Conservation (phyloP, 2,113 vertebrate genomes). For the Dasyurus viverrinus region DNA sequence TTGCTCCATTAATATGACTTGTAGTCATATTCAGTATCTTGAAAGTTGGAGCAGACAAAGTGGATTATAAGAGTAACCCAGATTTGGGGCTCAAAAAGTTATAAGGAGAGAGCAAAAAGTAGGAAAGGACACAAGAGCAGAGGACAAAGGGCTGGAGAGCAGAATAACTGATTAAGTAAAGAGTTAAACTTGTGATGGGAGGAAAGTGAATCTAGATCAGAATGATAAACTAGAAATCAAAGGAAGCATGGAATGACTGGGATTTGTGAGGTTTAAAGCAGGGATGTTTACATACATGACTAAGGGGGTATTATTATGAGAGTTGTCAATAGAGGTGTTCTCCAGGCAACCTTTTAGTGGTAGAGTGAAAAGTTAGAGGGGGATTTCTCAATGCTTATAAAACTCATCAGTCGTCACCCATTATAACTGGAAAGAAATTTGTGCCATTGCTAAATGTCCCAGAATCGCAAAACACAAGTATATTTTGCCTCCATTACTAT, state of each 20-base stretch:
- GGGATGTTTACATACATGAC: not conserved
- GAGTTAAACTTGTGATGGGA: not conserved
- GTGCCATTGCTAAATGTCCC: not conserved
- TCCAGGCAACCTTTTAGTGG: not conserved
- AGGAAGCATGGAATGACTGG: not conserved
- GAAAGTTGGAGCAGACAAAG: not conserved
- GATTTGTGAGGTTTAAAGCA: not conserved
- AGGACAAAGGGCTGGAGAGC: not conserved
- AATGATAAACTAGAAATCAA: not conserved
- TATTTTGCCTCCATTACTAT: not conserved
- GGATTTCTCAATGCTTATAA: not conserved
- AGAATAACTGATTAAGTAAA: not conserved
- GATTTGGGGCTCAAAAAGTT: not conserved
- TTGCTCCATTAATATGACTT: not conserved
- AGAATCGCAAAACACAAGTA: not conserved
- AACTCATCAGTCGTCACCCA: not conserved
- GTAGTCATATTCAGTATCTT: not conserved
- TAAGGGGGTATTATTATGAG: not conserved
- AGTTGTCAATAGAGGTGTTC: not conserved
- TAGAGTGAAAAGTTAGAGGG: not conserved
- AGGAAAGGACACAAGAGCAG: not conserved
- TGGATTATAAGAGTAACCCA: not conserved
- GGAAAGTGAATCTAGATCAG: not conserved
- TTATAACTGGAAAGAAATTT: not conserved
- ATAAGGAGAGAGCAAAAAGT: not conserved